A percentile compares a stretch with the other conserved stretches of the same genome.
Evolutionary conservation across 2,797 vertebrate species (phyloP).

Genomic region (Varecia variegata): DNA sequence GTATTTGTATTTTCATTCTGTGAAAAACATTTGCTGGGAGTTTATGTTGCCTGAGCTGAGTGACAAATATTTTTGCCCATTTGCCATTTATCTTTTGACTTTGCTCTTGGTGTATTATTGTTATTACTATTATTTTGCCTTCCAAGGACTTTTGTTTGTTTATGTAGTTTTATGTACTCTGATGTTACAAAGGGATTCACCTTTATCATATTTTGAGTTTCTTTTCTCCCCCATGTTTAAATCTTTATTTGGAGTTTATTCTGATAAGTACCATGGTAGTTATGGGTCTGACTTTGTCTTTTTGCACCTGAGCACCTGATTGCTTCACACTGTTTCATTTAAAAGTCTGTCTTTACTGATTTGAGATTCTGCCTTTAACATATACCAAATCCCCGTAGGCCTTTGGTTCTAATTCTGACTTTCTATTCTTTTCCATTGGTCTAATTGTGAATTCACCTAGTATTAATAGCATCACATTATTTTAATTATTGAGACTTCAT

Average conservation of each 20-base stretch:
- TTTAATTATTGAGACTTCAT: not conserved
- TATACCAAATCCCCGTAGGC: not conserved
- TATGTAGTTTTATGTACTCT: not conserved
- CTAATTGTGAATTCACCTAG: not conserved
- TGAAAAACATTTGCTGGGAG: not conserved
- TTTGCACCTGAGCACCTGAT: not conserved
- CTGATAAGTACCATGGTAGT: not conserved
- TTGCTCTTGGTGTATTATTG: not conserved
- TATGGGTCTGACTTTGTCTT: not conserved
- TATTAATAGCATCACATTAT: not conserved
- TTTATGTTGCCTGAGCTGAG: not conserved
- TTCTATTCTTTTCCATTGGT: not conserved
- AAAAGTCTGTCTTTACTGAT: not conserved
- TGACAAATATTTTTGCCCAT: not conserved
- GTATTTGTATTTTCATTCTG: not conserved
- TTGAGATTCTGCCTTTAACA: not conserved
- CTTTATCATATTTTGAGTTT: not conserved
- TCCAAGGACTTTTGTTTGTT: not conserved
- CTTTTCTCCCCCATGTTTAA: not conserved
- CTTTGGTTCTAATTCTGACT: not conserved
- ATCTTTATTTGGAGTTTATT: not conserved
- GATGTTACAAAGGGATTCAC: not conserved
- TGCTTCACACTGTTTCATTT: not conserved
- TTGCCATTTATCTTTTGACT: not conserved
- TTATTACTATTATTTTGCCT: not conserved